Base-by-base conservation (phyloP, 2,797 vertebrate species). In the Epinephelus awoara region DNA sequence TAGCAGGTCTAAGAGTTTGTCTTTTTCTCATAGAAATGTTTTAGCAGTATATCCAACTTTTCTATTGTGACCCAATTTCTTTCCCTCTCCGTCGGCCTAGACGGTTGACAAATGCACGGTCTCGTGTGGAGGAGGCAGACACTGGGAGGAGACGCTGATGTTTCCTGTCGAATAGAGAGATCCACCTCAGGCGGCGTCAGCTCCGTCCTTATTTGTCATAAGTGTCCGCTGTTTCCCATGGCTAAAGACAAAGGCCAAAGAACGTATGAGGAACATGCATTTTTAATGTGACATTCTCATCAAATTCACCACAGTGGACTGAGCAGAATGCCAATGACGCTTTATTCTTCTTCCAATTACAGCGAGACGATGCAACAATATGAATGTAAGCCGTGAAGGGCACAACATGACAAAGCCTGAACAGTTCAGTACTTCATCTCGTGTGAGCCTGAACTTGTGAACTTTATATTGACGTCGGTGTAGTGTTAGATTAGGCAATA, bases 271-370 rank as follows among this genome's bases (percentile, higher is more conserved):
- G 74, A 87, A 88, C 93, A 93, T 94, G 89, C 93, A 95, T 95
- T 94, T 94, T 95, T 94, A 94, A 94, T 94, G 93, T 80, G 86
- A 91, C 90, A 69, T 89, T 92, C 90, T 93, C 90, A 90, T 93
- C 92, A 93, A 89, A 93, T 91, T 88, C 91, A 88, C 83, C 86
- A 82, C 85, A 70, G 86, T 17, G 80, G 74, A 83, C 87, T 80
- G 90, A 90, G 84, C 84, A 64, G 93, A 94, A 95, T 95, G 78
- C 82, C 90, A 94, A 93, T 83, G 87, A 85, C 68, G 75, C 75
- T 85, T 90, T 70, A 72, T 61, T 83, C 87, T 57, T 62, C 80
- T 40, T 76, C 80, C 88, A 91, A 91, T 90, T 89, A 88, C 83
- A 71, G 70, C 42, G 72, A 83, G 79, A 29, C 79, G 54, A 67